A percentile compares a stretch with the other conserved stretches of the same genome.
Conservation (phyloP, 2,888 invertebrate genomes). For the Eupelmus urozonus region DNA sequence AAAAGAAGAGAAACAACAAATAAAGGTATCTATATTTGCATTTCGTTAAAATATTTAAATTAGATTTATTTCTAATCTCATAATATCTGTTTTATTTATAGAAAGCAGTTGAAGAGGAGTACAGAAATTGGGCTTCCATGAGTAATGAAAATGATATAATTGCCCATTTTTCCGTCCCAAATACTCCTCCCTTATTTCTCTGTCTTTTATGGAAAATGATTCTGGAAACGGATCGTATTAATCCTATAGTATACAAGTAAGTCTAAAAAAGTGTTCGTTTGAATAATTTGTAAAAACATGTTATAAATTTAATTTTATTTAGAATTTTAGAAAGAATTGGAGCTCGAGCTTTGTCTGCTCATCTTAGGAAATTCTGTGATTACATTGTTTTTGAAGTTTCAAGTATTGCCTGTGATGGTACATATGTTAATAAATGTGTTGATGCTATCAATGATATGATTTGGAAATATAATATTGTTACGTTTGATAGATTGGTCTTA, state of each 20-base stretch:
- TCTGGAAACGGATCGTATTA: constrained; percentile 94
- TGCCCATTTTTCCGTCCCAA: constrained; percentile 95
- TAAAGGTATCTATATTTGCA: constrained; percentile 80
- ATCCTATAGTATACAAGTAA: constrained; percentile 96
- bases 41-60: no score
- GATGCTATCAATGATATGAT: constrained; percentile 98
- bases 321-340: constrained; percentile 96
- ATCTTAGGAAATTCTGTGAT: constrained; percentile 95
- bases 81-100: constrained; percentile 57
- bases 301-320: constrained; percentile 60
- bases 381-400: constrained; percentile 95
- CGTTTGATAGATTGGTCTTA: constrained; percentile 94
- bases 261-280: constrained; percentile 61
- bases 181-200: constrained; percentile 92
- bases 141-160: constrained; percentile 97
- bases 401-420: constrained; percentile 91
- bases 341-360: constrained; percentile 92
- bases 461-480: constrained; percentile 98
- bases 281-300: neutral
- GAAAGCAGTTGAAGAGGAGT: constrained; percentile 96
- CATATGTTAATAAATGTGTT: constrained; percentile 94
- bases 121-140: constrained; percentile 97
- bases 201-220: constrained; percentile 97
- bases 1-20: constrained; percentile 92
- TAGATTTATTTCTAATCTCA: neutral